phyloP scores from a whole-genome alignment of 2,888 invertebrate species.

The Smittia sp. region DNA sequence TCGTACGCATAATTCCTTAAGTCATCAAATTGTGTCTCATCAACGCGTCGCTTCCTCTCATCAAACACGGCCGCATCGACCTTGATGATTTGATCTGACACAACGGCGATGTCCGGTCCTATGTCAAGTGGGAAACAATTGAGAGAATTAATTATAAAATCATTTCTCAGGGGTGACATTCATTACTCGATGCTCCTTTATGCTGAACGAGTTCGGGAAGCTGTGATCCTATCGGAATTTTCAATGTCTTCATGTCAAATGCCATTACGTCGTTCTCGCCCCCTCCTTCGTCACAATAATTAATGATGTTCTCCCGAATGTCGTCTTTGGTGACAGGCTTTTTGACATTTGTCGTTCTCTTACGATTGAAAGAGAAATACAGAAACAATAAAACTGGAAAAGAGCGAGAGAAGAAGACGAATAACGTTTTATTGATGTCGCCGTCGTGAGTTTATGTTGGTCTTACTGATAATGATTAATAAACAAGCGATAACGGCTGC shows the following conservation, averaged over 20 bases:
- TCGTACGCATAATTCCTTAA: slow-evolving; percentile 84
- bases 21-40: slow-evolving; percentile 78
- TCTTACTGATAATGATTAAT: slow-evolving; percentile 71
- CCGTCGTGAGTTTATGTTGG: too few species aligned
- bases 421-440: neutral
- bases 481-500: slow-evolving; percentile 78
- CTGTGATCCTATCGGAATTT: slow-evolving; percentile 72
- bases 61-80: slow-evolving; percentile 74
- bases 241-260: slow-evolving; percentile 77
- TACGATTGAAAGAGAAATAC: slow-evolving; percentile 41
- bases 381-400: slow-evolving; percentile 42
- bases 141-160: neutral
- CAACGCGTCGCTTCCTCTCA: slow-evolving; percentile 72
- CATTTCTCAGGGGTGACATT: neutral
- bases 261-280: slow-evolving; percentile 84
- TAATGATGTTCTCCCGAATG: slow-evolving; percentile 80
- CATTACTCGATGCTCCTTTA: slow-evolving; percentile 56
- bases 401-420: slow-evolving; percentile 30
- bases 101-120: slow-evolving; percentile 45
- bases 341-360: slow-evolving; percentile 40
- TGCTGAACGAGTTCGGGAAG: slow-evolving; percentile 61
- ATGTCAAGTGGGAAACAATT: neutral
- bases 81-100: slow-evolving; percentile 58
- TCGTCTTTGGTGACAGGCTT: slow-evolving; percentile 52
- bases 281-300: slow-evolving; percentile 80